phyloP scores from a whole-genome alignment of 2,888 invertebrate genomes.

The Coelopa pilipes region DNA sequence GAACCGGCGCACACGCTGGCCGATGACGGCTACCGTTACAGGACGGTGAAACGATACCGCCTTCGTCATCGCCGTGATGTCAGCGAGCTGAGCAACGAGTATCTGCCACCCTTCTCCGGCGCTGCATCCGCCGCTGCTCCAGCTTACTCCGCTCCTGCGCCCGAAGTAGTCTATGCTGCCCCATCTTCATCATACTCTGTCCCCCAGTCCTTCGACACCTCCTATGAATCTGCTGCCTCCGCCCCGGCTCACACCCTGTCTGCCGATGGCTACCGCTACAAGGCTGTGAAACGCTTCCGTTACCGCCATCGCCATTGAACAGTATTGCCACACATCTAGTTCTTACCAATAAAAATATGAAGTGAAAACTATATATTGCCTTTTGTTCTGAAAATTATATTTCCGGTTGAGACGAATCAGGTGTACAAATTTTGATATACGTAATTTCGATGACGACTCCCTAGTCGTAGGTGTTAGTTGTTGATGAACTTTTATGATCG shows the following conservation, averaged over 20 bases:
- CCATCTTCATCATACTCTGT: constrained; percentile 27
- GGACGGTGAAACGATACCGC: constrained; percentile 31
- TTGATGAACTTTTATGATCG: no score
- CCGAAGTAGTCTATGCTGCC: constrained; percentile 15
- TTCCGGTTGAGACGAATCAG: no score
- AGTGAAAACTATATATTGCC: no score
- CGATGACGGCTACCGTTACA: constrained; percentile 33
- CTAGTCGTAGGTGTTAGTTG: no score
- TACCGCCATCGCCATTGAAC: constrained; percentile 36
- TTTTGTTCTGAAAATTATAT: no score
- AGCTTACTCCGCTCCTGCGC: constrained; percentile 13
- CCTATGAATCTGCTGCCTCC: constrained; percentile 27
- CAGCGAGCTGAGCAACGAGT: constrained; percentile 34
- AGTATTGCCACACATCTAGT: background rate
- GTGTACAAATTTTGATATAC: no score
- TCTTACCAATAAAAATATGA: no score
- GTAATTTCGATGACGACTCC: no score
- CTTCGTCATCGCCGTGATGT: constrained; percentile 40
- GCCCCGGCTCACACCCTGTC: constrained; percentile 36
- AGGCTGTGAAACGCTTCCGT: constrained; percentile 32
- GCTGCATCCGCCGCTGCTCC: constrained; percentile 26
- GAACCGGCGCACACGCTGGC: constrained; percentile 35
- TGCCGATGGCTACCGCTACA: constrained; percentile 34
- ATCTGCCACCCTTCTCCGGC: constrained; percentile 26
- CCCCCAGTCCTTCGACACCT: constrained; percentile 24